Conservation (phyloP, 2,797 vertebrate species). For the Tachyglossus aculeatus region DNA sequence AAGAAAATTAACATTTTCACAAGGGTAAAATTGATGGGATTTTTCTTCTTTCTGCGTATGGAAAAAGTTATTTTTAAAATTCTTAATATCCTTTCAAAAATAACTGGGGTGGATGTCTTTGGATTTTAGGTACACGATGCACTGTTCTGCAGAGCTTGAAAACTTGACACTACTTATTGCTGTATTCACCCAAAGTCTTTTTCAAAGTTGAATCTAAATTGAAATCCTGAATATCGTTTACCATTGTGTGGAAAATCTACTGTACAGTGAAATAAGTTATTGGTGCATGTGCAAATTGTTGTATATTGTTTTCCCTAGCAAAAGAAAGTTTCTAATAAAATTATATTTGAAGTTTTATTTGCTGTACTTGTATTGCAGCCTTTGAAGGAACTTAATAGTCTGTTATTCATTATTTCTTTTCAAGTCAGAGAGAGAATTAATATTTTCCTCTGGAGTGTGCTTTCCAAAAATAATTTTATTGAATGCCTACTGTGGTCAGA, state of each 20-base stretch:
- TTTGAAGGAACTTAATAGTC: no score
- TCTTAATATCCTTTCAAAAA: no score
- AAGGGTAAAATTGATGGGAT: no score
- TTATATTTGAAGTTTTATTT: slow-evolving; percentile 40
- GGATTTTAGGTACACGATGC: slow-evolving; percentile 22
- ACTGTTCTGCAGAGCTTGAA: slow-evolving; percentile 13
- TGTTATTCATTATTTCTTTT: no score
- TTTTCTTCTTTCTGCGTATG: no score
- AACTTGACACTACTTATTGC: slow-evolving; percentile 28
- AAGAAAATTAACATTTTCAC: slow-evolving; percentile 49
- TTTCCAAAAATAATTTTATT: no score
- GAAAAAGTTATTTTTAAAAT: no score
- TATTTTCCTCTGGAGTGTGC: no score
- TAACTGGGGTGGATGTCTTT: neutral
- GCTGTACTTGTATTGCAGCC: neutral
- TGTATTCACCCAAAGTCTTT: slow-evolving; percentile 15
- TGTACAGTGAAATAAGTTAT: slow-evolving; percentile 67
- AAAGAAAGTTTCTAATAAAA: slow-evolving; percentile 64
- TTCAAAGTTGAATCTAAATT: neutral
- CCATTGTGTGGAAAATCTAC: slow-evolving; percentile 48
- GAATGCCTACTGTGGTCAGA: no score
- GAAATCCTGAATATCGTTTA: slow-evolving; percentile 52
- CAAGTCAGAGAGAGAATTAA: no score
- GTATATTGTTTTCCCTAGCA: slow-evolving; percentile 50
- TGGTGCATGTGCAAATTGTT: slow-evolving; percentile 61